These are phyloP conservation scores for Odocoileus virginianus DNA, from an alignment of 2,113 vertebrate genomes.

Conservation along the genomic window DNA sequence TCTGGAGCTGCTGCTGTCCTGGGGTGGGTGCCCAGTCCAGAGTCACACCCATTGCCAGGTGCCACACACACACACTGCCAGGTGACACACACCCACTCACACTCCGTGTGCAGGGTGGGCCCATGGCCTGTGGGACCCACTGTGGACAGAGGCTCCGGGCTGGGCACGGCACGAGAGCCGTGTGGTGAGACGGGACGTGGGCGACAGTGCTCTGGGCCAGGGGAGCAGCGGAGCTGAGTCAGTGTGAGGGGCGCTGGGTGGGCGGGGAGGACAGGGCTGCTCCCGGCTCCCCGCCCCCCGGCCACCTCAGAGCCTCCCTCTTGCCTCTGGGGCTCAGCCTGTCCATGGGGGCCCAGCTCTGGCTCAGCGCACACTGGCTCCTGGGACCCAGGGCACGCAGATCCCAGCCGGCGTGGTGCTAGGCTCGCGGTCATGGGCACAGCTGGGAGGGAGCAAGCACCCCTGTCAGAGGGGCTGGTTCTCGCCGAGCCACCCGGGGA, in stretches of 20 bases:
- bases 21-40: too few relatives aligned
- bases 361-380: neutral
- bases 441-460: neutral
- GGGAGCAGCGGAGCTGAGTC: neutral
- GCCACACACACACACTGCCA: too few relatives aligned
- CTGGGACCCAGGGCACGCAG: neutral
- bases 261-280: neutral
- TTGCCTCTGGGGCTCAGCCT: neutral
- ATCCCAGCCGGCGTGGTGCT: fast-evolving
- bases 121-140: neutral
- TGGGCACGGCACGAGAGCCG: neutral
- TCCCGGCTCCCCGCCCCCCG: neutral
- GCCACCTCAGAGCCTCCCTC: neutral
- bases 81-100: too few relatives aligned
- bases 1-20: too few relatives aligned
- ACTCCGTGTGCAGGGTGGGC: neutral
- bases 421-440: too few relatives aligned
- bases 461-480: neutral
- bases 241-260: neutral
- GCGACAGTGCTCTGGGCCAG: neutral
- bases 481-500: fast-evolving
- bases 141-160: neutral
- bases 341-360: neutral
- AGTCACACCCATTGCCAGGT: fast-evolving
- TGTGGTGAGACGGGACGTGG: neutral